phyloP scores from a whole-genome alignment of 2,113 vertebrate species.

The Pelecanoides urinatrix region DNA sequence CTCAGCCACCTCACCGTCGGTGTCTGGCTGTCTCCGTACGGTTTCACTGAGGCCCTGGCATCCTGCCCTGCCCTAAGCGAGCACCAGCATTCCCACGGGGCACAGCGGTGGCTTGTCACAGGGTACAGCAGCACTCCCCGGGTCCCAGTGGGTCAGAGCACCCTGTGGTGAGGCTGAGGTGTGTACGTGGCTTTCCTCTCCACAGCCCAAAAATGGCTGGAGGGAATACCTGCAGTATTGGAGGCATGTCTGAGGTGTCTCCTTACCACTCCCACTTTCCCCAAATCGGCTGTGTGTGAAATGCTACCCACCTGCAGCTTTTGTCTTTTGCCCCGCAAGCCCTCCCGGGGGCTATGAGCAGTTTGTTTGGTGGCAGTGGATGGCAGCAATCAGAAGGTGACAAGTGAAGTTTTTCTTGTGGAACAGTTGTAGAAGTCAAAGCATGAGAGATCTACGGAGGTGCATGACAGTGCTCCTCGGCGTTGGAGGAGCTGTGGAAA shows the following conservation, averaged over 20 bases:
- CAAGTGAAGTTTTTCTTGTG: not conserved
- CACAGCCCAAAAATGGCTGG: not conserved
- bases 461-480: fast-evolving
- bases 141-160: fast-evolving
- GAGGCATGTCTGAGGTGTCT: not conserved
- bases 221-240: not conserved
- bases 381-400: not conserved
- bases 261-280: not conserved
- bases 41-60: not conserved
- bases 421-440: not conserved
- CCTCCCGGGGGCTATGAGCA: not conserved
- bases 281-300: not conserved
- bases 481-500: not conserved
- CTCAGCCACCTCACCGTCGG: fast-evolving
- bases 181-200: not conserved
- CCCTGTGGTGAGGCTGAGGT: not conserved
- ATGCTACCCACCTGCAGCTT: not conserved
- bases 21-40: not conserved
- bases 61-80: not conserved
- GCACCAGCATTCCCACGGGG: not conserved
- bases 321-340: not conserved
- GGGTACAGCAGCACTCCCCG: not conserved
- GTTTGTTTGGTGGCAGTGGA: not conserved
- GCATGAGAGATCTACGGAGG: not conserved
- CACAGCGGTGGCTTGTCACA: not conserved